Evolutionary conservation across 2,888 invertebrate species (phyloP).

Genomic region (Anarsia innoxiella): DNA sequence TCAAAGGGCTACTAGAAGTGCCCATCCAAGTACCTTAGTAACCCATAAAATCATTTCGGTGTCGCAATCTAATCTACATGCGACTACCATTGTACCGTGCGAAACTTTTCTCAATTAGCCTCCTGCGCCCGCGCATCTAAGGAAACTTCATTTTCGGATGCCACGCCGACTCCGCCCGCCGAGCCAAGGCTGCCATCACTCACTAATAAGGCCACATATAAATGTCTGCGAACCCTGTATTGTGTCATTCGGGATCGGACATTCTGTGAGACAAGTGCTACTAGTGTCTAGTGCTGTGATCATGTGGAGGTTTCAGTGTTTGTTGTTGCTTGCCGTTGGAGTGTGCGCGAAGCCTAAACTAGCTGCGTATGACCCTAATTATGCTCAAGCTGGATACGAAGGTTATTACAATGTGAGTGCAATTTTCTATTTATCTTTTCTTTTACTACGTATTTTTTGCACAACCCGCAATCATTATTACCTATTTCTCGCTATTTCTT

Average conservation of each 20-base stretch:
- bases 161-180: constrained; percentile 34
- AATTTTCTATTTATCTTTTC: no score
- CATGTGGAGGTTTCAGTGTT: constrained; percentile 45
- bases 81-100: constrained; percentile 48
- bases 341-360: constrained; percentile 41
- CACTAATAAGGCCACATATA: constrained; percentile 68
- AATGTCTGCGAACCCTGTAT: constrained; percentile 57
- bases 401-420: constrained; percentile 76
- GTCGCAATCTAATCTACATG: constrained; percentile 49
- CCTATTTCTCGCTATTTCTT: no score
- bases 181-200: constrained; percentile 61
- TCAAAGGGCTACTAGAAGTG: no score
- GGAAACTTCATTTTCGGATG: constrained; percentile 67
- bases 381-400: constrained; percentile 60
- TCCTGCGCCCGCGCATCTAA: constrained; percentile 28
- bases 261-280: constrained; percentile 39
- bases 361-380: constrained; percentile 39
- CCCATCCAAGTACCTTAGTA: constrained; percentile 14
- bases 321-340: constrained; percentile 38
- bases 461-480: no score
- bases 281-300: constrained; percentile 11
- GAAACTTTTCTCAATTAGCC: constrained; percentile 65
- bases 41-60: constrained; percentile 28
- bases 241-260: constrained; percentile 52
- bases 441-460: no score